phyloP scores from a whole-genome alignment of 1,140 invertebrate genomes.

The Grapholita molesta region DNA sequence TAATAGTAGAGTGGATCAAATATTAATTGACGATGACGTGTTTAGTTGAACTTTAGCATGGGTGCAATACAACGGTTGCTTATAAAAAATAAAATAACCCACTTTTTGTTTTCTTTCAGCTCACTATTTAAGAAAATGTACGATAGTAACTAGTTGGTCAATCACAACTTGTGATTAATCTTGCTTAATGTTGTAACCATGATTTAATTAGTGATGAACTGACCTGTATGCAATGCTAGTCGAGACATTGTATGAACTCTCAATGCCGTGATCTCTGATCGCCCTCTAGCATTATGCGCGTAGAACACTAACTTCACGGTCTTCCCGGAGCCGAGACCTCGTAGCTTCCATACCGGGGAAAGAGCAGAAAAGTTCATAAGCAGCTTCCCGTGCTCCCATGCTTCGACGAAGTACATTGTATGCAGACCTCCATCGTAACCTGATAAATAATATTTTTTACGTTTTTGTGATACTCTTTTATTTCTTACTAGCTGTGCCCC shows the following conservation, averaged over 20 bases:
- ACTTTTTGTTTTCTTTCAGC: too few species aligned
- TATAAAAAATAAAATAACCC: too few species aligned
- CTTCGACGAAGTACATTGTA: constrained; percentile 90
- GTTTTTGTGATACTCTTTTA: too few species aligned
- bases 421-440: constrained; percentile 94
- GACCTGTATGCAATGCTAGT: constrained; percentile 65
- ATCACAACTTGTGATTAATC: too few species aligned
- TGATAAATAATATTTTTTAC: constrained; percentile 22
- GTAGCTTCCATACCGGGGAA: constrained; percentile 76
- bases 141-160: too few species aligned
- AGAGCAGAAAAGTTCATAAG: constrained; percentile 74
- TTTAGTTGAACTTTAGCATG: too few species aligned
- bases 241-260: constrained; percentile 58
- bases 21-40: too few species aligned
- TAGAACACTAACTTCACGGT: constrained; percentile 79
- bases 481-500: too few species aligned
- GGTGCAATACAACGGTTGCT: too few species aligned
- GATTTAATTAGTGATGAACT: background rate
- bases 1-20: too few species aligned
- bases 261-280: constrained; percentile 77
- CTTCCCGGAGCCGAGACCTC: constrained; percentile 74
- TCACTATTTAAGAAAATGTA: too few species aligned
- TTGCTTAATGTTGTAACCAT: too few species aligned
- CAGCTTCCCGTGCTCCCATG: constrained; percentile 64
- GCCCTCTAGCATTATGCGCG: constrained; percentile 82